These are phyloP conservation scores for Florisuga fusca DNA, from an alignment of 2,797 vertebrate genomes.

Conservation along the genomic window DNA sequence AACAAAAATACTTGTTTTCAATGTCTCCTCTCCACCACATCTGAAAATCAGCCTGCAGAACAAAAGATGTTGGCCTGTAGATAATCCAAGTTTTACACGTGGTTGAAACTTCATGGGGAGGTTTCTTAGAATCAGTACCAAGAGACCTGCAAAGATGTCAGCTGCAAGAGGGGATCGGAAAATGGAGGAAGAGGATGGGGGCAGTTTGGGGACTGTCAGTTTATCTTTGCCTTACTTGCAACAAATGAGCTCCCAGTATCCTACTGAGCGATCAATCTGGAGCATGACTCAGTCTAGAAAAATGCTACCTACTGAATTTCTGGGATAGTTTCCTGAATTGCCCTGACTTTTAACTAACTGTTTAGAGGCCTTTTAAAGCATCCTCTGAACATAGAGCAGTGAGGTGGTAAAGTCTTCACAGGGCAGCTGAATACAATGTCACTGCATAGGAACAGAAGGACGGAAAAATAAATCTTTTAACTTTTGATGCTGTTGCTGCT, in stretches of 20 bases:
- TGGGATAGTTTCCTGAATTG: not conserved
- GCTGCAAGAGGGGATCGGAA: not conserved
- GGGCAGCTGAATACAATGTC: not conserved
- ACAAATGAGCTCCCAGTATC: not conserved
- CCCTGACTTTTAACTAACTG: not conserved
- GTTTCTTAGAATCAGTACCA: not conserved
- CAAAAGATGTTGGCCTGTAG: not conserved
- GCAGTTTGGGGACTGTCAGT: not conserved
- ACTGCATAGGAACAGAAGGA: not conserved
- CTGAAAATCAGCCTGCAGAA: not conserved
- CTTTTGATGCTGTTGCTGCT: not conserved
- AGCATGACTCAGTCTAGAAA: not conserved
- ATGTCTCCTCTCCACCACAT: not conserved
- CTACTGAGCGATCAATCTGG: rapidly evolving
- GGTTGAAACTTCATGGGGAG: not conserved
- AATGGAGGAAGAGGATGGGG: not conserved
- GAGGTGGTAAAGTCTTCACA: not conserved
- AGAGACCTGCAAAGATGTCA: not conserved
- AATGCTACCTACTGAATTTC: conserved; percentile 1
- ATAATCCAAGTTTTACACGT: not conserved
- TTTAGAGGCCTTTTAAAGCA: not conserved
- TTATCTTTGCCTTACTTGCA: not conserved
- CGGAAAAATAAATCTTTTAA: not conserved
- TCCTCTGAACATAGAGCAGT: not conserved
- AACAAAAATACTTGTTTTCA: not conserved